A percentile compares a stretch with the other conserved stretches of the same genome.
phyloP scores from a whole-genome alignment of 2,113 vertebrate genomes.

The Limanda limanda region DNA sequence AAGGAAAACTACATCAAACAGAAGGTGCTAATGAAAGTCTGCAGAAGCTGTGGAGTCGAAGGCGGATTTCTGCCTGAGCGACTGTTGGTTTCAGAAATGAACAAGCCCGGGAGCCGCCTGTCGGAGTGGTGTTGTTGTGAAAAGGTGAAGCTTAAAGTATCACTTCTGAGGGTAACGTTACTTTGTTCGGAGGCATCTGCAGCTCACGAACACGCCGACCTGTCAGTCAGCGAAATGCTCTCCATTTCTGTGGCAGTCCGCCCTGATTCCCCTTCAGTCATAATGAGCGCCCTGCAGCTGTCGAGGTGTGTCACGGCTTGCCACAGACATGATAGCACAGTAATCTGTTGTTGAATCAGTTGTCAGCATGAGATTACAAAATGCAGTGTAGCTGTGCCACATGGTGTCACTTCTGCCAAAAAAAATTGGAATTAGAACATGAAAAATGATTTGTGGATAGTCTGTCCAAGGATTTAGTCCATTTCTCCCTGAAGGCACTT shows the following conservation, averaged over 20 bases:
- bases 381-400: background rate
- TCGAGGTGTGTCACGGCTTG: conserved; percentile 44
- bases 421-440: background rate
- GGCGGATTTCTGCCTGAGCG: conserved; percentile 8
- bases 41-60: conserved; percentile 28
- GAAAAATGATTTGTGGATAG: background rate
- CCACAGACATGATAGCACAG: conserved; percentile 38
- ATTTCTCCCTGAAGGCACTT: background rate
- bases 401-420: background rate
- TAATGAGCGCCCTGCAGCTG: conserved; percentile 39
- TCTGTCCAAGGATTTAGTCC: background rate
- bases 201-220: conserved; percentile 38
- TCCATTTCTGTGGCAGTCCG: conserved; percentile 50
- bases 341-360: conserved; percentile 16
- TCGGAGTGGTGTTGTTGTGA: conserved; percentile 31
- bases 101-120: conserved; percentile 41
- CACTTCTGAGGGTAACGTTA: conserved; percentile 55
- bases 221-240: conserved; percentile 56
- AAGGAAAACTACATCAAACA: conserved; percentile 34
- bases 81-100: conserved; percentile 29
- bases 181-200: conserved; percentile 47
- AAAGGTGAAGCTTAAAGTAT: conserved; percentile 47
- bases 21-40: conserved; percentile 13
- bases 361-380: conserved; percentile 16
- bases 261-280: conserved; percentile 9